A percentile compares a stretch with the other conserved stretches of the same genome.
Conservation (phyloP, 1,140 invertebrate genomes). For the Linepithema humile region DNA sequence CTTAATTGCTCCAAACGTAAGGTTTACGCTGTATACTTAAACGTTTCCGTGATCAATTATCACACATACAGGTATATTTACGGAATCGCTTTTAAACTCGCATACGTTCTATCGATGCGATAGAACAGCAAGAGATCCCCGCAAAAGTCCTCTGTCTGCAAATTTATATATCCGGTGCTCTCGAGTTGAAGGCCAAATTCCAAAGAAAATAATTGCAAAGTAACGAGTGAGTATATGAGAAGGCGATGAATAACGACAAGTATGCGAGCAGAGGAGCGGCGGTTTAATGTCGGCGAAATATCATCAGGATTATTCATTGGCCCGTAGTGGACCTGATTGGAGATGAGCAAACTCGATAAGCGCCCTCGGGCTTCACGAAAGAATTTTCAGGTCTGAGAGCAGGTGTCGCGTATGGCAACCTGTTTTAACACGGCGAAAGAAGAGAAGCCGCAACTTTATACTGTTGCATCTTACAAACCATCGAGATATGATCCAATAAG, state of each 20-base stretch:
- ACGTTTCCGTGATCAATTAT: constrained; percentile 16
- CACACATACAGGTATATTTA: background rate
- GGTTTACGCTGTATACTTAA: background rate
- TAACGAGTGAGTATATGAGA: constrained; percentile 35
- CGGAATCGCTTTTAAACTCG: background rate
- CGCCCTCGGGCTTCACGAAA: constrained; percentile 47
- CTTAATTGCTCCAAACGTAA: background rate
- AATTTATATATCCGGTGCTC: constrained; percentile 7
- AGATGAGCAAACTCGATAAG: constrained; percentile 71
- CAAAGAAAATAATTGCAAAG: constrained; percentile 54
- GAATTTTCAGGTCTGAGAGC: constrained; percentile 68
- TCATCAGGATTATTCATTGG: constrained; percentile 65
- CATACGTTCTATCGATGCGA: background rate
- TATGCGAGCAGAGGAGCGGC: constrained; percentile 21
- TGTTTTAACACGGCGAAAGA: constrained; percentile 57
- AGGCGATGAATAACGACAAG: constrained; percentile 48
- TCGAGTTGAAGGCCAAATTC: constrained; percentile 39
- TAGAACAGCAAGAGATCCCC: background rate
- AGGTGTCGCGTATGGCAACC: constrained; percentile 68
- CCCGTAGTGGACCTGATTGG: constrained; percentile 61
- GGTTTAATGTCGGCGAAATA: constrained; percentile 65
- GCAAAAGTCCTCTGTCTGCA: background rate
- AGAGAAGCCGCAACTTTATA: constrained; percentile 58
- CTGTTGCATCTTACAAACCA: constrained; percentile 51
- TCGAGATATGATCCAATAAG: constrained; percentile 38